Evolutionary conservation across 1,140 invertebrate genomes (phyloP).

Genomic region (Bradysia coprophila): DNA sequence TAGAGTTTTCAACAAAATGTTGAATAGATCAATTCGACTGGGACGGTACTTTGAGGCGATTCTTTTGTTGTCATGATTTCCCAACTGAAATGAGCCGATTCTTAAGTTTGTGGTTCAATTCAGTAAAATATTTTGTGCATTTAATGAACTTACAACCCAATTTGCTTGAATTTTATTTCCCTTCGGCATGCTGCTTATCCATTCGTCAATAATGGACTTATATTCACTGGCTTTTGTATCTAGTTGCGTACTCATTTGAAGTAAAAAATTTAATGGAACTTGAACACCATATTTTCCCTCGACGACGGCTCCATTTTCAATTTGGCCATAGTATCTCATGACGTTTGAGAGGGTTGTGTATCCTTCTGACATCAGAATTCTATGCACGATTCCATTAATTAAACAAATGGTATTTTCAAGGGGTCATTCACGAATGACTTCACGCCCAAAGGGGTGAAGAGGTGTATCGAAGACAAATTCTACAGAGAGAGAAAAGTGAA

Average conservation of each 20-base stretch:
- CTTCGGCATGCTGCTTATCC: constrained; percentile 33
- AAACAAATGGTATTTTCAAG: no score
- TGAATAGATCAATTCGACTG: constrained; percentile 40
- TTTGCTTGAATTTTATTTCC: constrained; percentile 24
- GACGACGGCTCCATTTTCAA: no score
- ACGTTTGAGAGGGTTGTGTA: constrained; percentile 31
- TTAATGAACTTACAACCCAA: constrained; percentile 25
- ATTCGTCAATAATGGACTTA: constrained; percentile 28
- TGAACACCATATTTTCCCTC: constrained; percentile 33
- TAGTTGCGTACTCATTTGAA: constrained; percentile 27
- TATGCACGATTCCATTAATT: no score
- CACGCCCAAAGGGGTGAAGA: no score
- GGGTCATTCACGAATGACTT: no score
- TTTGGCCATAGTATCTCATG: constrained; percentile 39
- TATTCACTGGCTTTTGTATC: constrained; percentile 32
- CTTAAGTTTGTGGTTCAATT: no score
- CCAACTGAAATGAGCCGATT: no score
- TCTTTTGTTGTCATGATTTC: constrained; percentile 47
- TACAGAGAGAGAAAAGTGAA: no score
- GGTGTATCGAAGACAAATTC: no score
- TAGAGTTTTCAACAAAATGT: constrained; percentile 45
- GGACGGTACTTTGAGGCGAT: constrained; percentile 35
- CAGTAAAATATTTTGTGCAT: no score
- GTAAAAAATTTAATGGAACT: constrained; percentile 45
- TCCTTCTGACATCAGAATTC: constrained; percentile 47